phyloP scores from a whole-genome alignment of 2,113 vertebrate species.

The Semicossyphus pulcher region DNA sequence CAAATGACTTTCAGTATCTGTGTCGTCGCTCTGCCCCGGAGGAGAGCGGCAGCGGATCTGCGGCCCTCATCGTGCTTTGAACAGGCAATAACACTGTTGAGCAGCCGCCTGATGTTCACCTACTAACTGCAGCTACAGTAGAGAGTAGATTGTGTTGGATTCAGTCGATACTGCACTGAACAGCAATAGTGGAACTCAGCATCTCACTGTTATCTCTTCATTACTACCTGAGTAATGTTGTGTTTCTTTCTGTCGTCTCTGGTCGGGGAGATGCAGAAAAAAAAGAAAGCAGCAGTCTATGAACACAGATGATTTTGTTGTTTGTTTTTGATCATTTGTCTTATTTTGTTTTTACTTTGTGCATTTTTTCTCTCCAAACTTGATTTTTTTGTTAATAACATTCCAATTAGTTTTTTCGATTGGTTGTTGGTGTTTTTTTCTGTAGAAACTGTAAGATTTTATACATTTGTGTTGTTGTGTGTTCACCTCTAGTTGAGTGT shows the following conservation, averaged over 20 bases:
- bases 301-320: slow-evolving; percentile 36
- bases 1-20: slow-evolving; percentile 26
- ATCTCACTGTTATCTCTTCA: slow-evolving; percentile 50
- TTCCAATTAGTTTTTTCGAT: slow-evolving; percentile 74
- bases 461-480: slow-evolving; percentile 84
- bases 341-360: slow-evolving; percentile 65
- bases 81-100: slow-evolving; percentile 22
- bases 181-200: slow-evolving; percentile 2
- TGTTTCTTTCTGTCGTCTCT: slow-evolving; percentile 56
- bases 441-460: slow-evolving; percentile 83
- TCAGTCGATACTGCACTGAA: slow-evolving; percentile 2
- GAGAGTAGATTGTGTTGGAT: slow-evolving; percentile 35
- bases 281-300: slow-evolving; percentile 10
- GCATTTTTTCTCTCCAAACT: slow-evolving; percentile 51
- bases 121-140: slow-evolving; percentile 57
- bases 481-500: slow-evolving; percentile 84
- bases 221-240: slow-evolving; percentile 49
- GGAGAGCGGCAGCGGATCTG: slow-evolving; percentile 6
- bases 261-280: slow-evolving; percentile 19
- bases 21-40: background rate
- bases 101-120: slow-evolving; percentile 26
- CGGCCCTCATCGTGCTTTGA: slow-evolving; percentile 1
- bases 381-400: slow-evolving; percentile 78
- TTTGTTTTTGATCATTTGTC: slow-evolving; percentile 61
- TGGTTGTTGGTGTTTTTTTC: slow-evolving; percentile 65